Evolutionary conservation across 2,113 vertebrate genomes (phyloP), one percentile per base, ranked within the genome.

Genomic region (Paraplagusia blochii): DNA sequence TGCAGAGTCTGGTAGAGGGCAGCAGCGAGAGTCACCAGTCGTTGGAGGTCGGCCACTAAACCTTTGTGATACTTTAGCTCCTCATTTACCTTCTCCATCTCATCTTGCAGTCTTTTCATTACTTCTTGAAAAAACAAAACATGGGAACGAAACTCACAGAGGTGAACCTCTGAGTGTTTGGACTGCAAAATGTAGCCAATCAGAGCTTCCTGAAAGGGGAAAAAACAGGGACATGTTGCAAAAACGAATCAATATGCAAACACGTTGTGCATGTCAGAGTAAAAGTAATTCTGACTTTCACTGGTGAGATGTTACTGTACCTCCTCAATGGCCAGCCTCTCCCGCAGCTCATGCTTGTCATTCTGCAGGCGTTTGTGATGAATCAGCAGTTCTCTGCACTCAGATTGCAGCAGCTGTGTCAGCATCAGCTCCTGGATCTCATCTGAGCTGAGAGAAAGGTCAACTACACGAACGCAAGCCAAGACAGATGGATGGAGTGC

Each of bases 391-490:
- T 84, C 80, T 3, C 72, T 74, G 35, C 77, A 50, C 39, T 91
- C 87, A 1, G 69, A 46, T 13, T 70, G 74, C 73, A 92, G 47
- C 38, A 94, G 79, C 76, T 91, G 89, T 10, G 82, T 77, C 69
- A 93, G 80, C 75, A 94, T 77, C 59, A 90, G 74, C 54, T 91
- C 87, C 74, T 90, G 84, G 40, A 93, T 74, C 40, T 90, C 84
- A 9, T 82, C 74, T 18, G 61, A 58, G 73, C 90, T 88, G 49
- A 89, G 75, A 46, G 90, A 84, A 67, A 94, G 77, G 79, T 95
- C 91, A 44, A 94, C 72, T 13, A 94, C 76, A 12, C 72, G 74
- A 9, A 94, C 69, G 47, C 69, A 53, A 55, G 91, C 85, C 69
- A 95, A 66, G 33, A 92, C 46, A 12, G 82, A 79, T 0, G 72